A percentile compares a stretch with the other conserved stretches of the same genome.
Conservation (phyloP, 2,888 invertebrate species). For the Baronia brevicornis region DNA sequence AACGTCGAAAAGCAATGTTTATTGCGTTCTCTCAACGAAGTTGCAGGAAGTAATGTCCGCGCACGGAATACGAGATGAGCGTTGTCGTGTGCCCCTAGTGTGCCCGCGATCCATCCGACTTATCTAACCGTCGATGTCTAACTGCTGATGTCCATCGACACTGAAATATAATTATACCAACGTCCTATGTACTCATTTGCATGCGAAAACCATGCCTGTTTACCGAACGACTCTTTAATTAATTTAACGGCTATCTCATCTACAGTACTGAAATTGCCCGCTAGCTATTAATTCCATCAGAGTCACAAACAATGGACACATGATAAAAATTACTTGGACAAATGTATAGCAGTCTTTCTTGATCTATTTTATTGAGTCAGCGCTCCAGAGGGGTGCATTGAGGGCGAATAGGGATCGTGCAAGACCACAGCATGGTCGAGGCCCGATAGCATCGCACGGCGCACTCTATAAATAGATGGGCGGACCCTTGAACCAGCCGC, state of each 20-base stretch:
- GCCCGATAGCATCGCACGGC: slow-evolving; percentile 62
- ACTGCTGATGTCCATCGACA: slow-evolving; percentile 31
- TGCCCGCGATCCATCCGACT: slow-evolving; percentile 25
- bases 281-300: slow-evolving; percentile 58
- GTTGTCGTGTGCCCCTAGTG: slow-evolving; percentile 43
- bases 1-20: slow-evolving; percentile 34
- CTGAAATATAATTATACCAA: slow-evolving; percentile 33
- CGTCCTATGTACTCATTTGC: slow-evolving; percentile 30
- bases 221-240: slow-evolving; percentile 41
- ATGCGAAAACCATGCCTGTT: slow-evolving; percentile 33
- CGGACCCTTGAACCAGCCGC: slow-evolving; percentile 70
- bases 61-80: slow-evolving; percentile 66
- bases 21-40: slow-evolving; percentile 34
- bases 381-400: slow-evolving; percentile 60
- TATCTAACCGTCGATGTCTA: slow-evolving; percentile 32
- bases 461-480: slow-evolving; percentile 66
- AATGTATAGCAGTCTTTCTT: slow-evolving; percentile 57
- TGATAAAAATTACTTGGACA: slow-evolving; percentile 67
- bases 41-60: slow-evolving; percentile 63
- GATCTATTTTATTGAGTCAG: slow-evolving; percentile 63
- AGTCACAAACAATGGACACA: slow-evolving; percentile 64
- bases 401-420: slow-evolving; percentile 61
- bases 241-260: slow-evolving; percentile 43
- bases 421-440: slow-evolving; percentile 46
- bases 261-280: slow-evolving; percentile 43